Evolutionary conservation across 2,797 vertebrate genomes (phyloP).

Genomic region (Cetoscarus ocellatus): DNA sequence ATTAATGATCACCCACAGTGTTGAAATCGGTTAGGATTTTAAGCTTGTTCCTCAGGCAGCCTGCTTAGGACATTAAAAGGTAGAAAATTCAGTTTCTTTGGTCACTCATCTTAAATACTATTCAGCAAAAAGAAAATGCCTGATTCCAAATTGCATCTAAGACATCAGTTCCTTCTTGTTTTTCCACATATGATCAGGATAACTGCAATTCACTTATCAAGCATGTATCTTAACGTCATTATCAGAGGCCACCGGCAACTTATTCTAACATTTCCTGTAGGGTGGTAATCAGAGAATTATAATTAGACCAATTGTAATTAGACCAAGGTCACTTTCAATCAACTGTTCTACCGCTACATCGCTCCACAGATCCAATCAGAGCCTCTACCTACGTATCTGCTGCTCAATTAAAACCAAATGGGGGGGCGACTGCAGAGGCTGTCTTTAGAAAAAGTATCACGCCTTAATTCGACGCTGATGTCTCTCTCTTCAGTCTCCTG

Average conservation of each 20-base stretch:
- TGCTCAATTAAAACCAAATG: slow-evolving; percentile 68
- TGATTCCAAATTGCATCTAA: slow-evolving; percentile 18
- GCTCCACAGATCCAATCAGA: slow-evolving; percentile 73
- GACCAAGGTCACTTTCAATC: slow-evolving; percentile 83
- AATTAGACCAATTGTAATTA: slow-evolving; percentile 81
- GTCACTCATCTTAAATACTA: not conserved
- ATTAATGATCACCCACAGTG: no score
- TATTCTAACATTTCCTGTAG: slow-evolving; percentile 68
- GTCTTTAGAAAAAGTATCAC: slow-evolving; percentile 32
- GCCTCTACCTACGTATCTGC: slow-evolving; percentile 61
- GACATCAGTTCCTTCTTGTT: slow-evolving; percentile 21
- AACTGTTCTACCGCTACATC: slow-evolving; percentile 52
- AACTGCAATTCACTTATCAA: slow-evolving; percentile 45
- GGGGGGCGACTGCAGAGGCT: slow-evolving; percentile 55
- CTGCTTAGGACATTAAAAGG: no score
- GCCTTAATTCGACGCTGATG: slow-evolving; percentile 45
- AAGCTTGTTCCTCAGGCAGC: no score
- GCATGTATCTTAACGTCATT: slow-evolving; percentile 41
- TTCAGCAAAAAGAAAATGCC: not conserved
- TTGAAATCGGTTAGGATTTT: no score
- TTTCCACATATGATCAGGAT: slow-evolving; percentile 43
- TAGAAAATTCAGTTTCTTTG: no score
- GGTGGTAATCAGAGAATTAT: slow-evolving; percentile 75
- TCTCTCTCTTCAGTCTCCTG: slow-evolving; percentile 56
- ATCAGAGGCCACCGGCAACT: slow-evolving; percentile 49